Evolutionary conservation across 2,113 vertebrate genomes (phyloP), one percentile per base, ranked within the genome.

Genomic region (Hassar affinis): DNA sequence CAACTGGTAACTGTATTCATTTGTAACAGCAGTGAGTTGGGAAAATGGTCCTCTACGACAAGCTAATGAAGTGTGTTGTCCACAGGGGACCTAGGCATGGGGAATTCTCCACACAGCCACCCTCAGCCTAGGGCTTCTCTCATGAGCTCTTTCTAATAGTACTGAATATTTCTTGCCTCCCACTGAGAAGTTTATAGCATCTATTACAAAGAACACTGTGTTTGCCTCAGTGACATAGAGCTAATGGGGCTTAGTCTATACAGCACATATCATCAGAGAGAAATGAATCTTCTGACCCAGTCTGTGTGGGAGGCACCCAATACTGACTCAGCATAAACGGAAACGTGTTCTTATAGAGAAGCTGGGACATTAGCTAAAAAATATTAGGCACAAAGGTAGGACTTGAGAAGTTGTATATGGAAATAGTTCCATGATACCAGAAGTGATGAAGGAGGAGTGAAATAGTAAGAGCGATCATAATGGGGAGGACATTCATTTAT

Each of bases 161-260:
- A 14, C 35, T 74, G 66, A 85, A 79, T 78, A 83, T 81, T 30
- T 81, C 10, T 71, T 49, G 57, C 85, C 90, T 90, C 85, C 90
- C 83, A 89, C 81, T 86, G 88, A 86, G 84, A 88, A 86, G 64
- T 84, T 72, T 88, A 85, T 88, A 87, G 84, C 88, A 84, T 85
- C 75, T 71, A 83, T 82, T 84, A 94, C 92, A 94, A 93, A 91
- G 90, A 92, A 87, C 86, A 86, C 88, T 91, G 87, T 94, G 92
- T 94, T 91, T 81, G 57, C 84, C 81, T 59, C 12, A 86, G 76
- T 85, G 88, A 92, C 84, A 84, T 91, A 84, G 91, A 84, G 86
- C 81, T 87, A 87, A 82, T 87, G 62, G 83, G 82, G 80, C 45
- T 79, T 75, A 78, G 86, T 82, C 86, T 89, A 89, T 81, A 90